Evolutionary conservation across 2,888 invertebrate species (phyloP).

Genomic region (Graphium colonna): DNA sequence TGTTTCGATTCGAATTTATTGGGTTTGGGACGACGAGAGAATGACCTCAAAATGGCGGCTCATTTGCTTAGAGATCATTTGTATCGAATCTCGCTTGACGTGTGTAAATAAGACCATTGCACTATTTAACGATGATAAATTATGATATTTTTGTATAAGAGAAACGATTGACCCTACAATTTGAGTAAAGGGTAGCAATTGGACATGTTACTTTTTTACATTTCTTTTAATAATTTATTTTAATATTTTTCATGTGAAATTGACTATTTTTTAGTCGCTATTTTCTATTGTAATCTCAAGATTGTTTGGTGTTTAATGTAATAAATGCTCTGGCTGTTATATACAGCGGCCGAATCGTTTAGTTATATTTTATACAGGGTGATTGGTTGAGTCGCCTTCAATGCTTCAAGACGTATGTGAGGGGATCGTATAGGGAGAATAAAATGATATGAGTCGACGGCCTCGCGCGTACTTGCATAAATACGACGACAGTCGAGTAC

Average conservation of each 20-base stretch:
- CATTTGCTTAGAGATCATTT: constrained; percentile 9
- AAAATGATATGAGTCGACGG: too few relatives aligned
- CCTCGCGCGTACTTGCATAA: too few relatives aligned
- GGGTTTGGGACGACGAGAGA: constrained; percentile 32
- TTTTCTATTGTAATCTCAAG: constrained; percentile 30
- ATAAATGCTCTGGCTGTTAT: constrained; percentile 27
- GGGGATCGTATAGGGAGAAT: too few relatives aligned
- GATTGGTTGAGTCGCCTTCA: too few relatives aligned
- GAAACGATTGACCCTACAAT: constrained; percentile 6
- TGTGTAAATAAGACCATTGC: constrained; percentile 32
- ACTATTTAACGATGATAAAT: constrained; percentile 29
- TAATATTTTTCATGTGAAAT: neutral
- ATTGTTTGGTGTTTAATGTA: constrained; percentile 24
- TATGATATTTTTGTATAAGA: constrained; percentile 40
- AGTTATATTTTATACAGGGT: too few relatives aligned
- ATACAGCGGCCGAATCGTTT: constrained; percentile 36
- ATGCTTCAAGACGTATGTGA: too few relatives aligned
- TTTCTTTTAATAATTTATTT: constrained; percentile 16
- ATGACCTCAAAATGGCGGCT: constrained; percentile 8
- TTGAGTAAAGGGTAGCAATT: neutral
- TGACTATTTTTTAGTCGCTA: constrained; percentile 4
- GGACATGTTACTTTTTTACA: constrained; percentile 17
- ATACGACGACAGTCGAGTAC: too few relatives aligned
- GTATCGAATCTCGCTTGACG: constrained; percentile 33
- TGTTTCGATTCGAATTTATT: neutral